These are phyloP conservation scores for Serrognathus titanus DNA, from an alignment of 2,888 invertebrate species.

Conservation along the genomic window DNA sequence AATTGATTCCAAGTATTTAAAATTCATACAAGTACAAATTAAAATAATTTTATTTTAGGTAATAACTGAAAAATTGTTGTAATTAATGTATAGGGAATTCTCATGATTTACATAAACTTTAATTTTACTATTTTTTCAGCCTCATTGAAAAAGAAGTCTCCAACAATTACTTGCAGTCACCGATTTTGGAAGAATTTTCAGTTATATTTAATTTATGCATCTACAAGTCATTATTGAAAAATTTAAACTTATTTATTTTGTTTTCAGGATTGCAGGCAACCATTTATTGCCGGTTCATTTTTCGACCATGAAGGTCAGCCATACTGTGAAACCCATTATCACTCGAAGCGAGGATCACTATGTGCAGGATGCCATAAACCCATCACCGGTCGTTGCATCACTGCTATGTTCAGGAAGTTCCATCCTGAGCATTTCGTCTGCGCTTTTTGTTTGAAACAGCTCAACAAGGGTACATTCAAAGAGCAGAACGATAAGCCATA, in stretches of 20 bases:
- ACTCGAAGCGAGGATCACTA: conserved; percentile 92
- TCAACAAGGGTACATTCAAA: conserved; percentile 99
- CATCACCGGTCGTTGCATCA: conserved; percentile 96
- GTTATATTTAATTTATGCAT: not conserved
- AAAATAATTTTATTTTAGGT: too few relatives aligned
- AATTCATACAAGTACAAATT: too few relatives aligned
- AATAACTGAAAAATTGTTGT: too few relatives aligned
- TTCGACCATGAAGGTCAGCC: conserved; percentile 98
- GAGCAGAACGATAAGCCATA: conserved; percentile 99
- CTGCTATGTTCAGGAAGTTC: conserved; percentile 98
- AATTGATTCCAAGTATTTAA: too few relatives aligned
- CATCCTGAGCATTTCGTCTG: conserved; percentile 99
- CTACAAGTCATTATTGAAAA: not conserved
- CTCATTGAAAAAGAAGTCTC: too few relatives aligned
- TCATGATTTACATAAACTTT: too few relatives aligned
- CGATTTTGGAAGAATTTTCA: not conserved
- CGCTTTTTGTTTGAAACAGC: conserved; percentile 96
- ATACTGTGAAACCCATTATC: conserved; percentile 99
- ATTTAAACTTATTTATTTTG: not conserved
- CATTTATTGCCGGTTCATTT: conserved; percentile 96
- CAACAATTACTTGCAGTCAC: too few relatives aligned
- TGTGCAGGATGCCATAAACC: conserved; percentile 98
- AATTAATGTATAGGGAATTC: too few relatives aligned
- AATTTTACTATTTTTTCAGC: too few relatives aligned
- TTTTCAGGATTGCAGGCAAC: conserved; percentile 90